phyloP scores from a whole-genome alignment of 2,113 vertebrate genomes.

The Dermatemys mawii region DNA sequence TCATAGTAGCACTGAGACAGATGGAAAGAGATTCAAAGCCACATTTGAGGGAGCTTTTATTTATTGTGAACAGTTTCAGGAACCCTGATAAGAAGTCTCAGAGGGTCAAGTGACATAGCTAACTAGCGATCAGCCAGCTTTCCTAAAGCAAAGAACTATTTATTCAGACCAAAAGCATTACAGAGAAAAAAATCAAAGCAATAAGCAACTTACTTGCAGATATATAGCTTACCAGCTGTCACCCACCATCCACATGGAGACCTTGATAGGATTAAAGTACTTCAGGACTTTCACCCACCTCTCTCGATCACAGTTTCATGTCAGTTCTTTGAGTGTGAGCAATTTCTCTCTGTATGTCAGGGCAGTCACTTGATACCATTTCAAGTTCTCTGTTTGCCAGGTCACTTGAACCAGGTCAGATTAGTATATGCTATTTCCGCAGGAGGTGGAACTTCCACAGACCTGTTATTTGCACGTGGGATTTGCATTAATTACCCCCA shows the following conservation, averaged over 20 bases:
- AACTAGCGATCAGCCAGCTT: background rate
- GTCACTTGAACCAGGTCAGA: background rate
- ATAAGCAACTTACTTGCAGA: background rate
- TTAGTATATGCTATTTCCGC: background rate
- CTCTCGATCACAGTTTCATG: background rate
- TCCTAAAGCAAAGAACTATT: background rate
- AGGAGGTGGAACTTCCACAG: background rate
- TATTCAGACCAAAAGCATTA: background rate
- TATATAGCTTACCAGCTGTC: background rate
- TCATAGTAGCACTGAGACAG: background rate
- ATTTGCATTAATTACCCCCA: background rate
- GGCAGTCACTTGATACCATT: background rate
- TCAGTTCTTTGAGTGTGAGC: background rate
- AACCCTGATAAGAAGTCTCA: background rate
- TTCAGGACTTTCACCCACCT: background rate
- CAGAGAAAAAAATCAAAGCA: background rate
- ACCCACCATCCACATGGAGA: background rate
- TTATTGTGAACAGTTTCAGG: conserved; percentile 38
- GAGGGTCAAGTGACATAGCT: background rate
- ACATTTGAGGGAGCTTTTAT: conserved; percentile 25
- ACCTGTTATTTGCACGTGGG: background rate
- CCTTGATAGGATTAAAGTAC: background rate
- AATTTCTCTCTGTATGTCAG: background rate
- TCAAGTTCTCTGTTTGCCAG: background rate
- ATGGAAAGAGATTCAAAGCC: conserved; percentile 26